A percentile compares a stretch with the other conserved stretches of the same genome.
Conservation (phyloP, 2,888 invertebrate genomes). For the Ormia ochracea region DNA sequence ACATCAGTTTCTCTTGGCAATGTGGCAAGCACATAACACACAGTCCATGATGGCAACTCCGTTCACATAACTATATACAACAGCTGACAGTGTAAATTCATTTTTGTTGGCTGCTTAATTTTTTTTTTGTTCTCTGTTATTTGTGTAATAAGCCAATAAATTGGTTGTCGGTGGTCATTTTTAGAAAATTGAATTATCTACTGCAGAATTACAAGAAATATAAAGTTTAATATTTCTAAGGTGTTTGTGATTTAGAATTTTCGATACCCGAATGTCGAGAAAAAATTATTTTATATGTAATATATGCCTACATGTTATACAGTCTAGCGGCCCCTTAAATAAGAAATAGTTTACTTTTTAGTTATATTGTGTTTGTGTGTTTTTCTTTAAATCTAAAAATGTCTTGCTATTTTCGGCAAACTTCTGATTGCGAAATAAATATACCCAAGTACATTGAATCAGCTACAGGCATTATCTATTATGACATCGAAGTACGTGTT, state of each 20-base stretch:
- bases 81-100: slow-evolving; percentile 21
- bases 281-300: too few species aligned
- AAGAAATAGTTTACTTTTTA: not conserved
- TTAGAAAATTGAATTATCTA: not conserved
- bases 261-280: too few species aligned
- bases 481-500: slow-evolving; percentile 82
- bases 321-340: not conserved
- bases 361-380: not conserved
- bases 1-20: too few species aligned
- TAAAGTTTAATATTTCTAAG: slow-evolving; percentile 35
- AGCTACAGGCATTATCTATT: slow-evolving; percentile 82
- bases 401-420: slow-evolving; percentile 85
- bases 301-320: too few species aligned
- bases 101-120: not conserved
- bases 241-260: not conserved
- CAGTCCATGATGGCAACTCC: too few species aligned
- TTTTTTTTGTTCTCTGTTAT: not conserved
- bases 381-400: slow-evolving; percentile 75
- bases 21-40: not conserved
- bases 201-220: not conserved
- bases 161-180: not conserved
- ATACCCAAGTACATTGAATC: slow-evolving; percentile 82
- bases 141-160: slow-evolving; percentile 3
- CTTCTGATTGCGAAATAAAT: slow-evolving; percentile 81
- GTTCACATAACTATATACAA: not conserved